These are phyloP conservation scores for Anniella stebbinsi DNA, from an alignment of 2,797 vertebrate species.

Conservation along the genomic window DNA sequence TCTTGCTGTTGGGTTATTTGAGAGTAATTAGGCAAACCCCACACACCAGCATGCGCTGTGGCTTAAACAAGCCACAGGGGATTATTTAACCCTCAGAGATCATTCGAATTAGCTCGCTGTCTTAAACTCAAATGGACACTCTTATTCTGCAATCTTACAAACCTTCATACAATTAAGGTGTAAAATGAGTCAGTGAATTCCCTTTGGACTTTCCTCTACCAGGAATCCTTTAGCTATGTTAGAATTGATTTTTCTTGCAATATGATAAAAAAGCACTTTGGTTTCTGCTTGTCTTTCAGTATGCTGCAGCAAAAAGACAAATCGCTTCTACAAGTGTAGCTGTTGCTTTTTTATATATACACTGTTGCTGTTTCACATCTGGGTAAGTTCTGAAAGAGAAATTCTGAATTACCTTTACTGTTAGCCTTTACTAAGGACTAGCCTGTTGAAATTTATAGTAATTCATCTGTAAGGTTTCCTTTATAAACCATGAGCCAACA, in stretches of 20 bases:
- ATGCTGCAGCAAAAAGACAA: slow-evolving; percentile 84
- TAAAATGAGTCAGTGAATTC: not conserved
- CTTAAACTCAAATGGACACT: not conserved
- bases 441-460: not conserved
- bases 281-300: slow-evolving; percentile 68
- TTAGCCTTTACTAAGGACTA: not conserved
- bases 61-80: no score
- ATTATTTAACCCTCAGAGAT: no score
- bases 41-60: no score
- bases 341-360: slow-evolving; percentile 76
- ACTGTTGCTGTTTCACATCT: slow-evolving; percentile 80
- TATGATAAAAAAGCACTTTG: slow-evolving; percentile 45
- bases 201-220: not conserved
- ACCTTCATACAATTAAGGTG: not conserved
- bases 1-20: not conserved
- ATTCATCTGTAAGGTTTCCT: not conserved
- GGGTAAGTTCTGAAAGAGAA: slow-evolving; percentile 77
- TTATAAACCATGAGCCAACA: not conserved
- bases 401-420: not conserved
- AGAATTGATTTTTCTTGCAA: not conserved
- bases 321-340: slow-evolving; percentile 83
- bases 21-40: no score
- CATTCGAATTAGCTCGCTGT: no score
- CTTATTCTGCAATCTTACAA: not conserved
- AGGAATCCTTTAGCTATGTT: not conserved